Evolutionary conservation across 2,888 invertebrate species (phyloP).

Genomic region (Agriopis marginaria): DNA sequence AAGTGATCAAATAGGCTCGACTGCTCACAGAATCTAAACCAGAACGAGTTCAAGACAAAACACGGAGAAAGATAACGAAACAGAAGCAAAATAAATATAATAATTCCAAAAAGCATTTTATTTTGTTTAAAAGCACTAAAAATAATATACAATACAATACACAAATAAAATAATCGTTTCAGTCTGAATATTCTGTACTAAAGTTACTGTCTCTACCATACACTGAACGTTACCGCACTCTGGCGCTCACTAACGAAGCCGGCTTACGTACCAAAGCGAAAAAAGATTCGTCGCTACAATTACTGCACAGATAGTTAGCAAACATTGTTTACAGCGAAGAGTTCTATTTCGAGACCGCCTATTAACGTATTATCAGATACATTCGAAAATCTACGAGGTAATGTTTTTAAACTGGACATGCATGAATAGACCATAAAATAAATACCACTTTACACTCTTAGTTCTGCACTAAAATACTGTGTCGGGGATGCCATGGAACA

Average conservation of each 20-base stretch:
- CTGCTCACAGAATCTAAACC: no score
- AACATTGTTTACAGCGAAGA: constrained; percentile 29
- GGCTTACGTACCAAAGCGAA: constrained; percentile 47
- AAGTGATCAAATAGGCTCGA: no score
- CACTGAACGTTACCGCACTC: constrained; percentile 8
- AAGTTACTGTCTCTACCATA: constrained; percentile 18
- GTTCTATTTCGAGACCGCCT: constrained; percentile 1
- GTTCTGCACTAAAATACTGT: no score
- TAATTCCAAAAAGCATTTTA: not conserved
- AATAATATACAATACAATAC: no score
- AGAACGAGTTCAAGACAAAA: no score
- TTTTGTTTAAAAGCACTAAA: no score
- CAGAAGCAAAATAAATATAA: not conserved
- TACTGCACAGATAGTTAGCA: constrained; percentile 47
- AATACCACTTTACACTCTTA: no score
- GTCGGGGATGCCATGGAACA: no score
- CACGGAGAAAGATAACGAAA: no score
- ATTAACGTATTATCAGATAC: not conserved
- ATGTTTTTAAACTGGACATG: no score
- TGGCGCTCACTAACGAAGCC: constrained; percentile 51
- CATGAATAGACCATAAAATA: no score
- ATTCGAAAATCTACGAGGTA: not conserved
- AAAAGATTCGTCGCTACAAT: constrained; percentile 53
- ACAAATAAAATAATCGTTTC: not conserved
- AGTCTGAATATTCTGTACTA: not conserved